A percentile compares a stretch with the other conserved stretches of the same genome.
These are phyloP conservation scores for Boulengeromyrus knoepffleri DNA, from an alignment of 2,113 vertebrate genomes.

Conservation along the genomic window DNA sequence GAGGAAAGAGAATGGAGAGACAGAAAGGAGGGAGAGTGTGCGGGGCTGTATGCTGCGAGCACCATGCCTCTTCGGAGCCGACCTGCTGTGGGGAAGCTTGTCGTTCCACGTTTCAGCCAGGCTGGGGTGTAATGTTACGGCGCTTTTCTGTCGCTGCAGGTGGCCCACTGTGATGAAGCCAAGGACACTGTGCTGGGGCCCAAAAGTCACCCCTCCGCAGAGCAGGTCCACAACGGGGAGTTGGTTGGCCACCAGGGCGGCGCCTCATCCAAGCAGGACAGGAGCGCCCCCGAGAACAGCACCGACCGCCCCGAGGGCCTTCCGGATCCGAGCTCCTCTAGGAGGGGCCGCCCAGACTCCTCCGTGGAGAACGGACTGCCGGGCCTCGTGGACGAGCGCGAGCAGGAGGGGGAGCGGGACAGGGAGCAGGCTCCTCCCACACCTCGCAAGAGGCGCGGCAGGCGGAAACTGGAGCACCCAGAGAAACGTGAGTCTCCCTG, in stretches of 20 bases:
- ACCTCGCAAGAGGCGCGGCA: conserved; percentile 62
- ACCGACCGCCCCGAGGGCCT: conserved; percentile 28
- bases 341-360: conserved; percentile 48
- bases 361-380: conserved; percentile 76
- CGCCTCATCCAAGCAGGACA: conserved; percentile 40
- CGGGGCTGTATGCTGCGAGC: background rate
- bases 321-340: conserved; percentile 18
- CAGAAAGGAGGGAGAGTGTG: background rate
- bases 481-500: conserved; percentile 70
- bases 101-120: background rate
- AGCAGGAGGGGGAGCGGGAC: conserved; percentile 67
- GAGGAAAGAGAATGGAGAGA: background rate
- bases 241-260: conserved; percentile 24
- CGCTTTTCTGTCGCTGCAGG: conserved; percentile 43
- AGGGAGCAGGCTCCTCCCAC: conserved; percentile 62
- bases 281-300: conserved; percentile 50
- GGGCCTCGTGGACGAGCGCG: conserved; percentile 66
- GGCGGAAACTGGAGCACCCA: conserved; percentile 74
- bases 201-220: conserved; percentile 57
- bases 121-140: background rate
- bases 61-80: background rate
- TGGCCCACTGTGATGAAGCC: conserved; percentile 62
- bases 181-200: conserved; percentile 59
- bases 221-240: conserved; percentile 69
- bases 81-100: background rate